These are phyloP conservation scores for Porites lutea DNA, from an alignment of 64 coral and sea anemone species.

Conservation along the genomic window DNA sequence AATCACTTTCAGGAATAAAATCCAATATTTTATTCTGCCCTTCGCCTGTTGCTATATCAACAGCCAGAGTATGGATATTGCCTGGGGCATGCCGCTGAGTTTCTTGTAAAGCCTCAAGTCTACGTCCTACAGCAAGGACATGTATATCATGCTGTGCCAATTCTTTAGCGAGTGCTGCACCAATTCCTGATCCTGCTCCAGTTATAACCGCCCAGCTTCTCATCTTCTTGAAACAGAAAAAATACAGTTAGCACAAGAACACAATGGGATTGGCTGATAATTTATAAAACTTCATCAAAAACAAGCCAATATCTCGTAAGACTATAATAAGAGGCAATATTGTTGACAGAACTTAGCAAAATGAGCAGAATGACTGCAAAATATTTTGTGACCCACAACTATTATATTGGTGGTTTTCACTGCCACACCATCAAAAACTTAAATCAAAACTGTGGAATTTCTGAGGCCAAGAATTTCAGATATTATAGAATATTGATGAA, in stretches of 20 bases:
- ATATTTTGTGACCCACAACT: too few species aligned
- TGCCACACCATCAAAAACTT: too few species aligned
- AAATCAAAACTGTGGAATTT: too few species aligned
- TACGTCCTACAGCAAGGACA: conserved; percentile 52
- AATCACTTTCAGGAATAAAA: conserved; percentile 48
- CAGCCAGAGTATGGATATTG: conserved; percentile 54
- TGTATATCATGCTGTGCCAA: conserved; percentile 47
- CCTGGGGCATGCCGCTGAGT: conserved; percentile 51
- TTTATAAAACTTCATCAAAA: too few species aligned
- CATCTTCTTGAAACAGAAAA: conserved; percentile 11
- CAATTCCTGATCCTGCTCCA: conserved; percentile 75
- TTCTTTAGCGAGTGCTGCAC: conserved; percentile 65
- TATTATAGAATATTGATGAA: too few species aligned
- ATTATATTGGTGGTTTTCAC: too few species aligned
- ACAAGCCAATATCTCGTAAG: too few species aligned
- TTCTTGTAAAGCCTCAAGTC: conserved; percentile 36
- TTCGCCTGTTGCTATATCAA: conserved; percentile 57
- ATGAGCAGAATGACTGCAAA: too few species aligned
- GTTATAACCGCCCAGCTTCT: conserved; percentile 72
- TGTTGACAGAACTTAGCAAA: too few species aligned
- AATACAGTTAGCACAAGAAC: neutral
- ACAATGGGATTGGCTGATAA: neutral
- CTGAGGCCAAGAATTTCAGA: too few species aligned
- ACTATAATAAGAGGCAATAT: too few species aligned
- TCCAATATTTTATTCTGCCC: conserved; percentile 64